Conservation (phyloP, 2,113 vertebrate genomes). For the Apeltes quadracus region DNA sequence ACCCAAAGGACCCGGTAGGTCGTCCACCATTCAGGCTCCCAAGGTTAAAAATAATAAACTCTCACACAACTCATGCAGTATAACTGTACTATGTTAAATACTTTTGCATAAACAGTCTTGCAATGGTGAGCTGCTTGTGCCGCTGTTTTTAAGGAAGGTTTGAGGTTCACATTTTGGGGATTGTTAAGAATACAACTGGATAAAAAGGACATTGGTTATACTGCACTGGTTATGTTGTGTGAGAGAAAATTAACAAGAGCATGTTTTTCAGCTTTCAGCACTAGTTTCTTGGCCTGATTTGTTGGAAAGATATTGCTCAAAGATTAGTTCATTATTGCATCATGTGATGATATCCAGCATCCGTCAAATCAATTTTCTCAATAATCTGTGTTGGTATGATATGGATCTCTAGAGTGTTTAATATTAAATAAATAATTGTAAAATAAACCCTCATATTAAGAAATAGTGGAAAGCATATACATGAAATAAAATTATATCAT, state of each 20-base stretch:
- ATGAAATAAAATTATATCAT: background rate
- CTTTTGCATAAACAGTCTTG: background rate
- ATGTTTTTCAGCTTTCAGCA: background rate
- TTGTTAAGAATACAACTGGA: too few relatives aligned
- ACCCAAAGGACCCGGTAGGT: slow-evolving; percentile 90
- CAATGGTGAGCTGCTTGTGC: background rate
- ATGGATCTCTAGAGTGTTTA: too few relatives aligned
- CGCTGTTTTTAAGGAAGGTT: background rate
- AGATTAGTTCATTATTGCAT: too few relatives aligned
- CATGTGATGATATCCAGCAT: too few relatives aligned
- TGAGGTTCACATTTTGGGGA: too few relatives aligned
- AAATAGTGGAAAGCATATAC: background rate
- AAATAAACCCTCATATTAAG: too few relatives aligned
- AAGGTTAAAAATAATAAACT: background rate
- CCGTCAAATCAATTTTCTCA: too few relatives aligned
- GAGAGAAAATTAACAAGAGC: background rate
- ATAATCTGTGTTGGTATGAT: too few relatives aligned
- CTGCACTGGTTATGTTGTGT: background rate
- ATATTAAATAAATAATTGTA: too few relatives aligned
- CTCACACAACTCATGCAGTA: background rate
- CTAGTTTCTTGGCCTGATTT: too few relatives aligned
- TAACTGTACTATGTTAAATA: background rate
- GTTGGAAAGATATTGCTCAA: too few relatives aligned
- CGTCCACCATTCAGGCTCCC: background rate
- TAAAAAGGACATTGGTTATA: too few relatives aligned